Evolutionary conservation across 2,888 invertebrate species (phyloP), one percentile per base, ranked within the genome.

Genomic region (Sphaerophoria rueppellii): DNA sequence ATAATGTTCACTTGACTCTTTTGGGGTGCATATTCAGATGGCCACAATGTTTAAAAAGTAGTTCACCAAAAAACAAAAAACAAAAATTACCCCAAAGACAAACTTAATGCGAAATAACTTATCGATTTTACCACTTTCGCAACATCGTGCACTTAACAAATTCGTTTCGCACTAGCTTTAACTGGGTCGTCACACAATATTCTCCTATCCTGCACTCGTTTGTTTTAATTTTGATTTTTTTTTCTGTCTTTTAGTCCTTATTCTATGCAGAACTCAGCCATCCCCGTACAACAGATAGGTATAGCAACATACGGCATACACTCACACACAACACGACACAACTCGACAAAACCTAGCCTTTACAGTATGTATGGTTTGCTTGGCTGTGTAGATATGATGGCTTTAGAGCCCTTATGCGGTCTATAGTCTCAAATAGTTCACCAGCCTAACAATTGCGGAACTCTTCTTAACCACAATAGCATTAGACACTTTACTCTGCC

Each of bases 71-170:
- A 77, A 78, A 63, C 48, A 43, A 40, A 60, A 24, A 52, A 63
- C 52, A 79, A 67, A 54, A 50, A 4, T 67, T 67, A 32, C 52
- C 60, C 55, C 71, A 48, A 71, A 54, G 58, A 46, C 58, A 35
- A 50, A 65, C 34, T 65, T 80, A 70, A 75, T 79, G 58, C 50
- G 75, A 71, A 80, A 83, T 80, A 83, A 75, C 60, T 72, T 80
- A 83, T 83, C 83, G 83, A 83, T 83, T 83, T 83, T 83, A 80
- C 83, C 83, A 83, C 83, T 83, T 83, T 83, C 83, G 83, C 80
- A 83, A 71, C 75, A 80, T 83, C 75, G 67, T 83, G 71, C 83
- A 83, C 83, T 83, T 83, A 83, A 72, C 83, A 80, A 83, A 83
- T 83, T 83, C 83, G 83, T 83, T 83, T 83, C 75, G 83, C 83